Evolutionary conservation across 2,888 invertebrate species (phyloP).

Genomic region (Bursaphelenchus okinawaensis): DNA sequence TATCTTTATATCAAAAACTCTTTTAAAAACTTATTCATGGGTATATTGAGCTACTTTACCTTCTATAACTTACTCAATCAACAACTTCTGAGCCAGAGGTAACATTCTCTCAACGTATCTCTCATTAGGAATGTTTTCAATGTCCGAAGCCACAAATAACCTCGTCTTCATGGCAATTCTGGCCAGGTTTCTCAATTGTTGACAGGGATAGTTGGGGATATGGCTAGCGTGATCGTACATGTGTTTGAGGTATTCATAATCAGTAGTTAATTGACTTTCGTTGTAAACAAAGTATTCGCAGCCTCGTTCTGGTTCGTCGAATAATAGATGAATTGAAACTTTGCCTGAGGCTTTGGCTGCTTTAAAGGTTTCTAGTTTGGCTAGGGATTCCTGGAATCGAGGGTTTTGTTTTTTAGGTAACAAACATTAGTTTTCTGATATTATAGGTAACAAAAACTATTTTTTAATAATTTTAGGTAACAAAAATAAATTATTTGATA

Average conservation of each 20-base stretch:
- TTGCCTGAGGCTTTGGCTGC: neutral
- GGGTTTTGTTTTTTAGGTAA: too few relatives aligned
- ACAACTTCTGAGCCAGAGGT: neutral
- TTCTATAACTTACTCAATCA: neutral
- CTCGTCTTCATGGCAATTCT: constrained; percentile 9
- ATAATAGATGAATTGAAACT: neutral
- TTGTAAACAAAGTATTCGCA: neutral
- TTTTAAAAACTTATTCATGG: too few relatives aligned
- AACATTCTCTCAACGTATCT: constrained; percentile 11
- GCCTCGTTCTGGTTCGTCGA: neutral
- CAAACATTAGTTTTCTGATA: too few relatives aligned
- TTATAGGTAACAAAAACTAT: too few relatives aligned
- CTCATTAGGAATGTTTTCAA: constrained; percentile 16
- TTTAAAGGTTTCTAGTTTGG: neutral
- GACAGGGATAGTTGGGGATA: constrained; percentile 17
- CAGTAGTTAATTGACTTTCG: neutral
- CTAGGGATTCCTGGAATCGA: neutral
- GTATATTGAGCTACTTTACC: too few relatives aligned
- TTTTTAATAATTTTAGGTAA: too few relatives aligned
- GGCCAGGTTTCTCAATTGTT: constrained; percentile 17
- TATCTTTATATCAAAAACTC: too few relatives aligned
- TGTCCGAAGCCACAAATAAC: constrained; percentile 19
- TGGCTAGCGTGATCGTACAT: neutral
- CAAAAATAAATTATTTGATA: too few relatives aligned
- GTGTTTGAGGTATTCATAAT: neutral